Base-by-base conservation (phyloP, 2,888 invertebrate species). In the Drosophila peninsularis region DNA sequence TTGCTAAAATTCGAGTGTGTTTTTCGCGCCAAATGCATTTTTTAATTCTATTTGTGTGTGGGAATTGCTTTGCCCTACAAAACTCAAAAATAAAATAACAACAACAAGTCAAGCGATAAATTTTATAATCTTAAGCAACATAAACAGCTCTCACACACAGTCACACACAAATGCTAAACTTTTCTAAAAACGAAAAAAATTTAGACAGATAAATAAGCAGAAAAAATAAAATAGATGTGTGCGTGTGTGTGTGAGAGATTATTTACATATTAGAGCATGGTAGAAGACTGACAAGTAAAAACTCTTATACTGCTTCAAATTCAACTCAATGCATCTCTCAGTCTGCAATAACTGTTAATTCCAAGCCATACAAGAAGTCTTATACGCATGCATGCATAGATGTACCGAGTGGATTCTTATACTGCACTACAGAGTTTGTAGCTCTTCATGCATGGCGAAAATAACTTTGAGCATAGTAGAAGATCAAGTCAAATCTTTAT, bases 11-110 rank as follows among this genome's bases (percentile, higher is more conserved):
- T 66, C 24, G 24, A 27, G 3, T 19, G 6, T 27, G 10, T n/a
- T 56, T 61, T 75, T 66, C 75, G 71, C 75, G 75, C 75, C 66
- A 71, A 75, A 75, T 70, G 75, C 66, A 66, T 74, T 74, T 74
- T 58, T 32, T 21, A 56, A 60, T 73, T 63, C 39, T 36, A 39
- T 32, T n/a, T 57, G 10, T 45, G 24, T 14, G 57, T 32, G 21
- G 39, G 24, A 64, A 64, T 60, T 39, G 30, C 13, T 5, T 56
- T 32, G 47, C 27, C 56, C 56, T 45, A 65, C n/a, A 61, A 53
- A 65, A 24, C n/a, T 41, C 17, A 21, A 44, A 64, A 54, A 49
- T 47, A 49, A 44, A 71, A 32, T 41, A 27, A 57, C 7, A 49
- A 13, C 7, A 60, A 55, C 50, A 39, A 57, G 55, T 45, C 61